Conservation (phyloP, 1,140 invertebrate species). For the Mya arenaria region DNA sequence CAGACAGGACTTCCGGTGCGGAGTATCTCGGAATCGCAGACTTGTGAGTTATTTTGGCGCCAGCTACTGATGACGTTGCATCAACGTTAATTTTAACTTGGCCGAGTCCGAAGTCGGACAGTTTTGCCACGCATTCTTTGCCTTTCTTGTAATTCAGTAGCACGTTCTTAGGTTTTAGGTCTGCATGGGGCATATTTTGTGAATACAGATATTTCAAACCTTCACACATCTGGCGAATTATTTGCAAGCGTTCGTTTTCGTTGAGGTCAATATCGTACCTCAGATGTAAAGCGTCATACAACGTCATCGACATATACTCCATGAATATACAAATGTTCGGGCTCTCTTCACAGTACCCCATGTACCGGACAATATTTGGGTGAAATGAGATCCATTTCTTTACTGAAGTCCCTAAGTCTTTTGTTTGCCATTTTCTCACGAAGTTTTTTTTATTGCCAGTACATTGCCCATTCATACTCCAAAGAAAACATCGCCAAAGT, state of each 20-base stretch:
- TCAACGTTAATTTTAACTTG: slow-evolving; percentile 5
- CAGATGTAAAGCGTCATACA: slow-evolving; percentile 62
- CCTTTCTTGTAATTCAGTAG: slow-evolving; percentile 22
- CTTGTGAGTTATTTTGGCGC: slow-evolving; percentile 13
- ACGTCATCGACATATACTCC: slow-evolving; percentile 64
- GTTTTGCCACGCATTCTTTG: not conserved
- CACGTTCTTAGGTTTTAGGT: slow-evolving; percentile 38
- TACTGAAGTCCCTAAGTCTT: slow-evolving; percentile 43
- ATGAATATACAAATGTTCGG: slow-evolving; percentile 62
- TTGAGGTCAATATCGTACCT: slow-evolving; percentile 1
- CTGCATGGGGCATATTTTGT: slow-evolving; percentile 22
- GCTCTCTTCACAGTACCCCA: slow-evolving; percentile 51
- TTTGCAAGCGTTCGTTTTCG: not conserved
- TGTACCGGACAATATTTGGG: slow-evolving; percentile 61
- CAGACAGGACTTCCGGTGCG: slow-evolving; percentile 59
- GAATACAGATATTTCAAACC: slow-evolving; percentile 31
- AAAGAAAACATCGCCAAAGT: slow-evolving; percentile 57
- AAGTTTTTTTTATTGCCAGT: slow-evolving; percentile 60
- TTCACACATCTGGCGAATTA: not conserved
- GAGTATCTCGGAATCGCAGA: slow-evolving; percentile 62
- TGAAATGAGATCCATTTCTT: slow-evolving; percentile 58
- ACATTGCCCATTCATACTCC: slow-evolving; percentile 53
- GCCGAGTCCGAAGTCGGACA: slow-evolving; percentile 46
- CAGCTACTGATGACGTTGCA: not conserved
- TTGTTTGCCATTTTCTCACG: slow-evolving; percentile 42